Evolutionary conservation across 2,113 vertebrate species (phyloP).

Genomic region (Dromaius novaehollandiae): DNA sequence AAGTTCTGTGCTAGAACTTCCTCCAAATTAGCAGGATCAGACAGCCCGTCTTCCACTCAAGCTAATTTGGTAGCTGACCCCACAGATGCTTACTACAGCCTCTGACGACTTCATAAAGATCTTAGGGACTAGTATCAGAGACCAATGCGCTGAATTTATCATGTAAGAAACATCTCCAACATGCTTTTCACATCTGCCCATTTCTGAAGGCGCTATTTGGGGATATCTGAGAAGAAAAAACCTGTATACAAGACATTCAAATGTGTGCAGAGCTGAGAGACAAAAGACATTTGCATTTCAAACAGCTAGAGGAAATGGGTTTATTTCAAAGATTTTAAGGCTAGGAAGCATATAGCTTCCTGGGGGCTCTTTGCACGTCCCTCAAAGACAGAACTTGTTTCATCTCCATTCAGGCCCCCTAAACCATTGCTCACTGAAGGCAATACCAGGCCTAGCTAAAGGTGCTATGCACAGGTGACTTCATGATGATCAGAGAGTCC

Average conservation of each 20-base stretch:
- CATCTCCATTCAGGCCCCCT: background rate
- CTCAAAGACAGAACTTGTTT: background rate
- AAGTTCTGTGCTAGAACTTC: background rate
- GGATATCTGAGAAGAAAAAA: background rate
- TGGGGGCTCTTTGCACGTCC: accelerated
- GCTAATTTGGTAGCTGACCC: background rate
- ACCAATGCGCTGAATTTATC: background rate
- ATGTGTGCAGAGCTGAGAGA: background rate
- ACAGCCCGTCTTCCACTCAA: background rate
- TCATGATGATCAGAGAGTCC: background rate
- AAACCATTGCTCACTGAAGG: background rate
- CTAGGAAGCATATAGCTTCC: background rate
- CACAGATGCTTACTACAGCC: background rate
- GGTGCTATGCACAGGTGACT: background rate
- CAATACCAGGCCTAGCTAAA: background rate
- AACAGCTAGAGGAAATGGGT: background rate
- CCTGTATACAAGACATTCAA: background rate
- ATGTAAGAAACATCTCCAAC: background rate
- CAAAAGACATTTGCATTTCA: background rate
- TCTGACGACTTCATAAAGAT: background rate
- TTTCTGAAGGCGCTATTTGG: background rate
- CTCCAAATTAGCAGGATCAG: background rate
- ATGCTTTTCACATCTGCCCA: background rate
- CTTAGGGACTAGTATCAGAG: background rate
- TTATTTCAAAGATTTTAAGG: background rate